Conservation (phyloP, 2,113 vertebrate genomes). For the Eudyptes chrysolophus region DNA sequence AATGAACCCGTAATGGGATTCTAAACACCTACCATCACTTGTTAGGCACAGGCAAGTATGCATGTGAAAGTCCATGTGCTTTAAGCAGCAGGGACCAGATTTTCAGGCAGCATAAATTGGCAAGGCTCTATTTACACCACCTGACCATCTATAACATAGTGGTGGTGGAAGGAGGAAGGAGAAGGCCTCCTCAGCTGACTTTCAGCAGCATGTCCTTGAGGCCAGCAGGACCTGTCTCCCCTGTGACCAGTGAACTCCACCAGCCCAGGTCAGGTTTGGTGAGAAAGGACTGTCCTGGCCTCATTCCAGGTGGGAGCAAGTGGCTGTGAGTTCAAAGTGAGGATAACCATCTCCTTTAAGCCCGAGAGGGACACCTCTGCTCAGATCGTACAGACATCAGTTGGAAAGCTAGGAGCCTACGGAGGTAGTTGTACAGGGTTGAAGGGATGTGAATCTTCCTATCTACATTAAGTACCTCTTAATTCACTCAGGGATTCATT, state of each 20-base stretch:
- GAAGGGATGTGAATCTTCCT: neutral
- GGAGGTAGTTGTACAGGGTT: no score
- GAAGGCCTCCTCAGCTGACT: neutral
- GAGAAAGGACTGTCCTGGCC: neutral
- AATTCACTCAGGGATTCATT: neutral
- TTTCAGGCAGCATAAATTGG: neutral
- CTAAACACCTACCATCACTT: neutral
- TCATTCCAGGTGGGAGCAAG: neutral
- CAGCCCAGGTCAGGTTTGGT: neutral
- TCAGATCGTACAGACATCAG: no score
- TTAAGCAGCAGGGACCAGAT: neutral
- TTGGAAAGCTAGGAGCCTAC: neutral
- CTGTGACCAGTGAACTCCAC: neutral
- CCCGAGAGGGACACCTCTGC: neutral
- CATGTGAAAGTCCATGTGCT: neutral
- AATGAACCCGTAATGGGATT: neutral
- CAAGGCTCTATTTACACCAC: neutral
- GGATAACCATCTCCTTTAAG: neutral
- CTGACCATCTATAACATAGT: rapidly evolving
- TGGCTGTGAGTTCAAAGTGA: neutral
- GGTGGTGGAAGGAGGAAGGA: neutral
- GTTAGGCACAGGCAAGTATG: neutral
- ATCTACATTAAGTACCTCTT: neutral
- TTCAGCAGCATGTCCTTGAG: neutral
- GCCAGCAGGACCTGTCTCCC: neutral